Percentiles rank a stretch among this genome's conserved stretches.
phyloP scores from a whole-genome alignment of 2,888 invertebrate species.

The Dryobota labecula region DNA sequence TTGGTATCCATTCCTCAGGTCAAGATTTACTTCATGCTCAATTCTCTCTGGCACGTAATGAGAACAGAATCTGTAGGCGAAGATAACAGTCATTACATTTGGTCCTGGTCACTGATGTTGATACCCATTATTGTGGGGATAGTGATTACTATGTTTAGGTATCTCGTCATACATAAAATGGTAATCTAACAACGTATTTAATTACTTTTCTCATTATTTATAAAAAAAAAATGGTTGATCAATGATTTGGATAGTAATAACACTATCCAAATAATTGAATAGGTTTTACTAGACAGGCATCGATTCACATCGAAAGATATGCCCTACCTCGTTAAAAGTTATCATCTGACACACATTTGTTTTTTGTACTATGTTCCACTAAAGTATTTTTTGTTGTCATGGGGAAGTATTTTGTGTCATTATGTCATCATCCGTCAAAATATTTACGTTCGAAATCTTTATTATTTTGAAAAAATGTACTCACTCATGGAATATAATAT shows the following conservation, averaged over 20 bases:
- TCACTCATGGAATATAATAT: too few species aligned
- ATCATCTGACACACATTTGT: too few species aligned
- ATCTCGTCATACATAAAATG: slow-evolving; percentile 52
- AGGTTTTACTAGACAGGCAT: background rate
- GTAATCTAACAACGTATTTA: slow-evolving; percentile 8
- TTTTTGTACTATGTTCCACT: background rate
- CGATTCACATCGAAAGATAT: too few species aligned
- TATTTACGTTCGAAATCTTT: background rate
- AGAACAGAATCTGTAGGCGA: slow-evolving; percentile 24
- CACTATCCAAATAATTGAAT: background rate
- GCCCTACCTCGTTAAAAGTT: too few species aligned
- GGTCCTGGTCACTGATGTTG: slow-evolving; percentile 54
- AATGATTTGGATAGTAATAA: too few species aligned
- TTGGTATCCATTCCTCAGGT: slow-evolving; percentile 52
- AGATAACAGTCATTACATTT: slow-evolving; percentile 34
- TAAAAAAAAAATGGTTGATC: too few species aligned
- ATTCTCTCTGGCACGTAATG: slow-evolving; percentile 49
- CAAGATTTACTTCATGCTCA: slow-evolving; percentile 64
- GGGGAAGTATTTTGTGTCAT: background rate
- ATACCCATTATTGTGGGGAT: slow-evolving; percentile 53
- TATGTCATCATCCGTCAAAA: too few species aligned
- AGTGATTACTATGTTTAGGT: slow-evolving; percentile 35
- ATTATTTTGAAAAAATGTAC: background rate
- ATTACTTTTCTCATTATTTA: background rate
- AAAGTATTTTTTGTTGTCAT: background rate